phyloP scores from a whole-genome alignment of 2,797 vertebrate species.

The Lepilemur ruficaudatus region DNA sequence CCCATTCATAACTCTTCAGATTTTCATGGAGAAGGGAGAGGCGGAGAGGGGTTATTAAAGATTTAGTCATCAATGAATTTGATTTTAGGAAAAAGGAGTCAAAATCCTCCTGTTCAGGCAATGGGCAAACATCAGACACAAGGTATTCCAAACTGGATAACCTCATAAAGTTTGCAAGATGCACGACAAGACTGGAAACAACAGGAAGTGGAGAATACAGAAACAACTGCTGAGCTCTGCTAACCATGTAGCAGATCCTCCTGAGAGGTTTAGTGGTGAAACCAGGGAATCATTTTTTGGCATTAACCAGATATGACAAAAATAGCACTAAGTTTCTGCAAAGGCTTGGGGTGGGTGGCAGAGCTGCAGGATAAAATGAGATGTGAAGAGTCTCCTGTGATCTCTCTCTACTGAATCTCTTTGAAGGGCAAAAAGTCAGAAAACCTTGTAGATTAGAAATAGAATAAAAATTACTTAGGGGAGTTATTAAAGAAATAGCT shows the following conservation, averaged over 20 bases:
- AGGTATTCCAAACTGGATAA: slow-evolving; percentile 19
- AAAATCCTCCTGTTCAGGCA: background rate
- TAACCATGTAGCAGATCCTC: background rate
- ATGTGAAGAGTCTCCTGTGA: slow-evolving; percentile 44
- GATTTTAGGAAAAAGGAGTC: background rate
- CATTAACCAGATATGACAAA: slow-evolving; percentile 56
- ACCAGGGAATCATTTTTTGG: background rate
- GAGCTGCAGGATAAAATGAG: slow-evolving; percentile 40
- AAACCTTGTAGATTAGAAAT: slow-evolving; percentile 55
- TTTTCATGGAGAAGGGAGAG: background rate
- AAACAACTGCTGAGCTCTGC: background rate
- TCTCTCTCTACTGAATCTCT: slow-evolving; percentile 19
- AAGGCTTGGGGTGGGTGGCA: background rate
- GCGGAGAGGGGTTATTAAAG: background rate
- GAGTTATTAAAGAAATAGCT: slow-evolving; percentile 9
- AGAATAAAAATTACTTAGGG: slow-evolving; percentile 38
- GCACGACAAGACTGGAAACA: background rate
- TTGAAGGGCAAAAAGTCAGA: slow-evolving; percentile 54
- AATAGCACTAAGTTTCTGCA: slow-evolving; percentile 45
- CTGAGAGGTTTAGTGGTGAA: background rate
- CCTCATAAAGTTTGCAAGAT: background rate
- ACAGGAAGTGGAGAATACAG: background rate
- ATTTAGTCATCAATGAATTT: background rate
- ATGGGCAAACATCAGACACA: background rate
- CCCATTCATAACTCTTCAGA: background rate